Evolutionary conservation across 1,140 invertebrate species (phyloP).

Genomic region (Chironomus striatipennis): DNA sequence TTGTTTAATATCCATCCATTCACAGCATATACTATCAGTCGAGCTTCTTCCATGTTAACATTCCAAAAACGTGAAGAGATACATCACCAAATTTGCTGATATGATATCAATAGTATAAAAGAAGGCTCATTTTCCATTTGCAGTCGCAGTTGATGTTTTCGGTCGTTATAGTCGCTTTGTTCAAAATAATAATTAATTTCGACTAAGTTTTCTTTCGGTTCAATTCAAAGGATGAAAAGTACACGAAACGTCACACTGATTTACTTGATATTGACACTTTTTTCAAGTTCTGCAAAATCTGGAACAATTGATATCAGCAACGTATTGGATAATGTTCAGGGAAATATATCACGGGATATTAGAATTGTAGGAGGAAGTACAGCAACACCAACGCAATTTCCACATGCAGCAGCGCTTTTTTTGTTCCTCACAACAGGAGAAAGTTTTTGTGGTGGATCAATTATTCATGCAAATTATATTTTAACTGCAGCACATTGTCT

Average conservation of each 20-base stretch:
- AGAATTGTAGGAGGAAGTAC: neutral
- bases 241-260: neutral
- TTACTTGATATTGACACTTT: neutral
- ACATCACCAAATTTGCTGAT: too few relatives aligned
- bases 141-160: too few relatives aligned
- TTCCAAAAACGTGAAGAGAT: too few relatives aligned
- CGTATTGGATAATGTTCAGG: neutral
- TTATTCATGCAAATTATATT: constrained; percentile 41
- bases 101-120: too few relatives aligned
- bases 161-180: neutral
- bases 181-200: neutral
- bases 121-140: too few relatives aligned
- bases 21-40: too few relatives aligned
- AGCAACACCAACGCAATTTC: neutral
- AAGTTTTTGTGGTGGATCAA: constrained; percentile 40
- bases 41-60: too few relatives aligned
- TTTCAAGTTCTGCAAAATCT: neutral
- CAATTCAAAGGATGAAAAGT: neutral
- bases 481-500: constrained; percentile 39
- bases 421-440: neutral
- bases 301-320: neutral
- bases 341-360: neutral
- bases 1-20: too few relatives aligned
- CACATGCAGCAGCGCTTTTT: neutral
- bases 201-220: neutral